A percentile compares a stretch with the other conserved stretches of the same genome.
Conservation (phyloP, 2,888 invertebrate species). For the Strigamia crassipes region DNA sequence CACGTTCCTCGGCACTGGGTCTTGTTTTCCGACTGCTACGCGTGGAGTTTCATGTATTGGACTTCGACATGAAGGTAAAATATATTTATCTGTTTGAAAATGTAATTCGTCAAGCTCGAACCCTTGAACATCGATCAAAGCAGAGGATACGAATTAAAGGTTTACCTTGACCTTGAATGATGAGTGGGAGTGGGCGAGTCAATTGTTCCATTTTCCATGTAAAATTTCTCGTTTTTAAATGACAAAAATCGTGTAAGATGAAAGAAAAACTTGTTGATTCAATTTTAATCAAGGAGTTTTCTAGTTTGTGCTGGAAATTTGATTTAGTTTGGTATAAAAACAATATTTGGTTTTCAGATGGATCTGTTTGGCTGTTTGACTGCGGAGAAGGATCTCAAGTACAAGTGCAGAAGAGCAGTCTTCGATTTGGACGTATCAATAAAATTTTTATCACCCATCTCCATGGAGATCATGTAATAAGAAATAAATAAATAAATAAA, state of each 20-base stretch:
- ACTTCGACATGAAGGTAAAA: slow-evolving; percentile 54
- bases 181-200: not conserved
- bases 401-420: slow-evolving; percentile 58
- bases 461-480: slow-evolving; percentile 61
- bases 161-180: slow-evolving; percentile 43
- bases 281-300: not conserved
- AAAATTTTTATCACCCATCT: slow-evolving; percentile 62
- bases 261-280: not conserved
- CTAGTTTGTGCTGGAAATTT: not conserved
- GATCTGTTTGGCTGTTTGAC: slow-evolving; percentile 60
- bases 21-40: slow-evolving; percentile 54
- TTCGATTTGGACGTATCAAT: slow-evolving; percentile 57
- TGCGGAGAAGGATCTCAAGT: slow-evolving; percentile 62
- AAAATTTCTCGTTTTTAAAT: not conserved
- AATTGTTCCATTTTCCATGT: not conserved
- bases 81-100: not conserved
- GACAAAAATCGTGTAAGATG: not conserved
- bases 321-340: not conserved
- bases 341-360: slow-evolving; percentile 54
- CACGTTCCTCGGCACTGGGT: slow-evolving; percentile 54
- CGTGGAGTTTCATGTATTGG: slow-evolving; percentile 54
- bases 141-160: not conserved
- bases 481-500: no score
- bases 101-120: not conserved
- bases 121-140: not conserved